These are phyloP conservation scores for Microctonus brassicae DNA, from an alignment of 2,888 invertebrate species.

Conservation along the genomic window DNA sequence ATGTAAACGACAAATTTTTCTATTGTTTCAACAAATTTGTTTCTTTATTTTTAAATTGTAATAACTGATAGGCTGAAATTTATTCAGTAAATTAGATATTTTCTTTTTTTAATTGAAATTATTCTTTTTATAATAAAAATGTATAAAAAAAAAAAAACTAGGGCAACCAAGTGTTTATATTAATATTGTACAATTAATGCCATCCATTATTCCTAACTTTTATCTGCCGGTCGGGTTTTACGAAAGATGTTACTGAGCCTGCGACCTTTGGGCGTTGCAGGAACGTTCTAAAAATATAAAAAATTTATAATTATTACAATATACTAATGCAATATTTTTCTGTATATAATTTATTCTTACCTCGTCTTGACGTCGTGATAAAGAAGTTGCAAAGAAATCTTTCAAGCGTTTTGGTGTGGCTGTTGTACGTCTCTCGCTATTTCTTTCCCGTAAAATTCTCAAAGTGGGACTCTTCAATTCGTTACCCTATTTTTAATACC, in stretches of 20 bases:
- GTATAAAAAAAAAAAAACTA: conserved; percentile 13
- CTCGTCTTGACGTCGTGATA: conserved; percentile 60
- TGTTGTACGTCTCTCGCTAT: conserved; percentile 57
- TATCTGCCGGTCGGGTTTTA: conserved; percentile 46
- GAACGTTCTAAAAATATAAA: conserved; percentile 48
- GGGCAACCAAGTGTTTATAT: conserved; percentile 10
- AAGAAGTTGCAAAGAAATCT: conserved; percentile 54
- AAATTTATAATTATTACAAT: conserved; percentile 15
- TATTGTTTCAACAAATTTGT: not conserved
- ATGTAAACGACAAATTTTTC: too few relatives aligned
- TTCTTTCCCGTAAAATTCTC: conserved; percentile 58
- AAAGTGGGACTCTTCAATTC: conserved; percentile 59
- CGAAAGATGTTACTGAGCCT: conserved; percentile 60
- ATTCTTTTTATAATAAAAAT: conserved; percentile 24
- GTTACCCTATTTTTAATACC: conserved; percentile 51
- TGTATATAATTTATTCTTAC: too few relatives aligned
- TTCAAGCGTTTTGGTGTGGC: conserved; percentile 61
- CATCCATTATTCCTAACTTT: conserved; percentile 22
- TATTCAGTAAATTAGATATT: not conserved
- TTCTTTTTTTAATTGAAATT: conserved; percentile 8
- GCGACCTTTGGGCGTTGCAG: conserved; percentile 55
- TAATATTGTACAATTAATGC: conserved; percentile 4
- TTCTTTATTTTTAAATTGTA: not conserved
- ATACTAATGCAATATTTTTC: not conserved
- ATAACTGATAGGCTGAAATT: not conserved